Conservation (phyloP, 2,888 invertebrate species). For the Cheilosia variabilis region DNA sequence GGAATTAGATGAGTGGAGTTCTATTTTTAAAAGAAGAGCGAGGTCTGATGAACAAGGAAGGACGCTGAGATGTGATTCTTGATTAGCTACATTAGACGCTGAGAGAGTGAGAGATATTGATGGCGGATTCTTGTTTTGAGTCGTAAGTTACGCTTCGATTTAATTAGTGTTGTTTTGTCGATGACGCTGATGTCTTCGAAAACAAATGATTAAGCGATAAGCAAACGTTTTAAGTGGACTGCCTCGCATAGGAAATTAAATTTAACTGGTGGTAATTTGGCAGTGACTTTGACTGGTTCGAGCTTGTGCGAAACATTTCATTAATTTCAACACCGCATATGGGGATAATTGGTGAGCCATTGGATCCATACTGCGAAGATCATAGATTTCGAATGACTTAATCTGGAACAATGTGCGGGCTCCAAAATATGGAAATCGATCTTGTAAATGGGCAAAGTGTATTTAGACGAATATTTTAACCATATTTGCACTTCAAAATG, state of each 20-base stretch:
- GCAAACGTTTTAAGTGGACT: conserved; percentile 9
- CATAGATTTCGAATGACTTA: too few species aligned
- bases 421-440: too few species aligned
- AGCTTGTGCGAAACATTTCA: not conserved
- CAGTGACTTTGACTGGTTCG: not conserved
- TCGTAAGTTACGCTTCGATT: conserved; percentile 4
- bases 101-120: not conserved
- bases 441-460: too few species aligned
- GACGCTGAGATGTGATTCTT: conserved; percentile 10
- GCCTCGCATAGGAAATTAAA: not conserved
- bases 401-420: too few species aligned
- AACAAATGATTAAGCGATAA: conserved; percentile 1
- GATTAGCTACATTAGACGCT: not conserved
- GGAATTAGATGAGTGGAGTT: conserved; percentile 18
- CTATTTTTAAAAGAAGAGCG: conserved; percentile 48
- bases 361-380: too few species aligned
- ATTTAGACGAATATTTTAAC: too few species aligned
- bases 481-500: too few species aligned
- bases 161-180: not conserved
- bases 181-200: conserved; percentile 1
- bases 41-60: not conserved
- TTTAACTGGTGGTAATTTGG: not conserved
- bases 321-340: not conserved
- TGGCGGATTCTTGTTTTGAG: conserved; percentile 3
- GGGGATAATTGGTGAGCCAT: too few species aligned